These are phyloP conservation scores for Amiota mariae DNA, from an alignment of 2,888 invertebrate genomes.

Conservation along the genomic window DNA sequence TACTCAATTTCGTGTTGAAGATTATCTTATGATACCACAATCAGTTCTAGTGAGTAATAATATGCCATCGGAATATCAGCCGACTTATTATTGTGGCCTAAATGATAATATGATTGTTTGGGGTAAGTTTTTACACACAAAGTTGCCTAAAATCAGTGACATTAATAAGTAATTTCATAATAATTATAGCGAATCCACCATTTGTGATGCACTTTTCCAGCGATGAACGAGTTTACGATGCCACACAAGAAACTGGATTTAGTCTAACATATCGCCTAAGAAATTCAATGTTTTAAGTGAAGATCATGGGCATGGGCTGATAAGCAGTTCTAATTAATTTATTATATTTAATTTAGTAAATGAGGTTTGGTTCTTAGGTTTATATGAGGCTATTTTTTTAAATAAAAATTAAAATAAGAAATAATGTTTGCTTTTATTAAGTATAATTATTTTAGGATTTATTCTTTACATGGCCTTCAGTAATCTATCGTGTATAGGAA, in stretches of 20 bases:
- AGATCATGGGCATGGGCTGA: background rate
- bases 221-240: constrained; percentile 72
- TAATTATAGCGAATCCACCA: constrained; percentile 76
- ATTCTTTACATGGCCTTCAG: too few species aligned
- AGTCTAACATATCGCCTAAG: constrained; percentile 61
- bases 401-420: background rate
- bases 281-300: constrained; percentile 46
- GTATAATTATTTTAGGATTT: too few species aligned
- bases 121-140: constrained; percentile 48
- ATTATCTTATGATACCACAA: constrained; percentile 76
- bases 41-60: constrained; percentile 68
- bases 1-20: constrained; percentile 74
- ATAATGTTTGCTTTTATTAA: too few species aligned
- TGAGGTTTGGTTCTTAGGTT: background rate
- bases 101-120: constrained; percentile 54
- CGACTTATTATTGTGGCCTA: constrained; percentile 70
- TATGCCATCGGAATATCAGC: constrained; percentile 61
- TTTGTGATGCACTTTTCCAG: constrained; percentile 77
- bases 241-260: constrained; percentile 66
- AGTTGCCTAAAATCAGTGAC: too few species aligned
- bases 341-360: constrained; percentile 3
- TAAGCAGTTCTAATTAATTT: background rate
- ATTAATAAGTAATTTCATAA: too few species aligned
- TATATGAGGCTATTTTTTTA: background rate
- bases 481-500: too few species aligned